Evolutionary conservation across 2,888 invertebrate species (phyloP), one percentile per base, ranked within the genome.

Genomic region (Phlogophora meticulosa): DNA sequence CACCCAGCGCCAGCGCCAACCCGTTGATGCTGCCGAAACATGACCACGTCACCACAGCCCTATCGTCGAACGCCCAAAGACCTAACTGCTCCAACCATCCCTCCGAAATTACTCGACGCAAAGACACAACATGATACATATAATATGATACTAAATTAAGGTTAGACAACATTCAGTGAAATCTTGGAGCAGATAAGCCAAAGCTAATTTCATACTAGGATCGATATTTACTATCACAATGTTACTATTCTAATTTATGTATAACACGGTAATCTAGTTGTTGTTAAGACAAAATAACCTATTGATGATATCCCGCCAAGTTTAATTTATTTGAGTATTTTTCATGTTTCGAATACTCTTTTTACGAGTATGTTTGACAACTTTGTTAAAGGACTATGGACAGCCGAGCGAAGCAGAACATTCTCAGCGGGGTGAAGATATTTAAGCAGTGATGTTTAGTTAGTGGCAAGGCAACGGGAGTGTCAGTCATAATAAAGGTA

Each of bases 11-110:
- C 94, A 96, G 84, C 93, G 96, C 96, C 95, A 96, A 84, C 88
- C 96, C 96, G 95, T 91, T 95, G 94, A 96, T 95, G 92, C 96
- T 96, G 96, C 89, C 92, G 94, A 95, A 93, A 95, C 95, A 95
- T 88, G 92, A 94, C 94, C 91, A 94, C 90, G 93, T 95, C 94
- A 95, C 94, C 94, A 94, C 90, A 92, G 91, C 94, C 94, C 94
- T 93, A 92, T 88, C 91, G 87, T 86, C 84, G 81, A 84, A 77
- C 84, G 80, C 82, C 76, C 72, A 69, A 59, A 82, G 86, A 91
- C 93, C 86, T 92, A 94, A 85, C 92, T 94, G 94, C 95, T 94
- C 94, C 94, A 93, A 80, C 74, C 73, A 74, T 76, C 68, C 57
- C 59, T 77, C 67, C 68, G 61, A 66, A 79, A 66, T 76, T 64